These are phyloP conservation scores for Scomber japonicus DNA, from an alignment of 2,113 vertebrate genomes.

Conservation along the genomic window DNA sequence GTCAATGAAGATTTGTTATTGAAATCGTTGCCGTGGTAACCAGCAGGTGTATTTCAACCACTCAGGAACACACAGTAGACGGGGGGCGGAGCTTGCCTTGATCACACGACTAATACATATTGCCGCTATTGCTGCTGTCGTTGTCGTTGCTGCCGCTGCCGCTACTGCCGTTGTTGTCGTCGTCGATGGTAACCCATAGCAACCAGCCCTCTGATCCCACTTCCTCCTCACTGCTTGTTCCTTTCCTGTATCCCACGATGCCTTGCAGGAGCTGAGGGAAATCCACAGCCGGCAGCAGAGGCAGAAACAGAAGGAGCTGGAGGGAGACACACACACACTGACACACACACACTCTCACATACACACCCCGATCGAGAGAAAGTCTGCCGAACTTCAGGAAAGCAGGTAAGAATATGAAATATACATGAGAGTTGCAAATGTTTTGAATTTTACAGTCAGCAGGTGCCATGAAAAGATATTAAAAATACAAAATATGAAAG, in stretches of 20 bases:
- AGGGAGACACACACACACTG: slow-evolving; percentile 69
- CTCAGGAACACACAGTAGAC: background rate
- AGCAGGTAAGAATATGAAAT: slow-evolving; percentile 63
- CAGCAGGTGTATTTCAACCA: background rate
- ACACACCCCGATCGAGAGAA: slow-evolving; percentile 64
- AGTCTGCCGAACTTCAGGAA: slow-evolving; percentile 78
- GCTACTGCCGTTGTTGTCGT: slow-evolving; percentile 42
- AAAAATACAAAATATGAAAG: background rate
- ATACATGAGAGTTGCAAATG: no score
- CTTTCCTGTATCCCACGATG: slow-evolving; percentile 73
- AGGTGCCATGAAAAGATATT: background rate
- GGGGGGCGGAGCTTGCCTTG: slow-evolving; percentile 67
- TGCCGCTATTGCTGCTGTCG: slow-evolving; percentile 29
- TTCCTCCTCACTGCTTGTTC: slow-evolving; percentile 61
- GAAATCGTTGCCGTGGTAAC: background rate
- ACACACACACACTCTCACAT: slow-evolving; percentile 65
- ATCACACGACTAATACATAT: slow-evolving; percentile 60
- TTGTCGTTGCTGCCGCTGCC: background rate
- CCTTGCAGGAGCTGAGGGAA: slow-evolving; percentile 93
- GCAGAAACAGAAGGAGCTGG: slow-evolving; percentile 90
- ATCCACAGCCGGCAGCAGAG: slow-evolving; percentile 95
- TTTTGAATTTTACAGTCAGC: no score
- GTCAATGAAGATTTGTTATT: background rate
- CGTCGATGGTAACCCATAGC: slow-evolving; percentile 67
- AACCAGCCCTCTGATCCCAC: slow-evolving; percentile 62